Evolutionary conservation across 2,797 vertebrate species (phyloP).

Genomic region (Crenuchus spilurus): DNA sequence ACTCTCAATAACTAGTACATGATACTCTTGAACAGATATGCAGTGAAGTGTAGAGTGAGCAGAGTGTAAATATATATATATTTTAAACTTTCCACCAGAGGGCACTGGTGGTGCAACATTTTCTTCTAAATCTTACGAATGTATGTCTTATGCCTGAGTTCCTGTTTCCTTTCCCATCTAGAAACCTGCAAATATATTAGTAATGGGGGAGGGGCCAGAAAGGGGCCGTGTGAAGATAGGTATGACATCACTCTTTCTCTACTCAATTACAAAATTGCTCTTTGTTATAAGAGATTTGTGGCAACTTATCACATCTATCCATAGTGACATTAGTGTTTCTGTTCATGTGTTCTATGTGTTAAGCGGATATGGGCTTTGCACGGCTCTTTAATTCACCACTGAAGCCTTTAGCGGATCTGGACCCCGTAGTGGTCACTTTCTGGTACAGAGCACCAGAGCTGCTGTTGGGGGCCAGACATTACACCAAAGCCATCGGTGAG

Average conservation of each 20-base stretch:
- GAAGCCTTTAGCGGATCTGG: constrained; percentile 99
- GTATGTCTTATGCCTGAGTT: constrained; percentile 29
- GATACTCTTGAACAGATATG: no score
- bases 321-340: constrained; percentile 9
- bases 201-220: constrained; percentile 99
- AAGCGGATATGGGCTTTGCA: constrained; percentile 99
- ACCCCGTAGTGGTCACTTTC: constrained; percentile 99
- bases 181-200: constrained; percentile 99
- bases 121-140: not conserved
- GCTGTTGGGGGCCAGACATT: constrained; percentile 97
- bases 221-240: constrained; percentile 99
- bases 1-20: no score
- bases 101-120: not conserved
- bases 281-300: no score
- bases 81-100: constrained; percentile 5
- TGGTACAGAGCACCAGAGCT: constrained; percentile 99
- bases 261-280: no score
- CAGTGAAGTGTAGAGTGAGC: no score
- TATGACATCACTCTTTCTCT: constrained; percentile 69
- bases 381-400: constrained; percentile 99
- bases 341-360: constrained; percentile 28
- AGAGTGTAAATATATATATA: no score
- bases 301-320: no score
- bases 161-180: constrained; percentile 68
- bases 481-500: constrained; percentile 99